Conservation (phyloP, 2,113 vertebrate genomes). For the Colossoma macropomum region DNA sequence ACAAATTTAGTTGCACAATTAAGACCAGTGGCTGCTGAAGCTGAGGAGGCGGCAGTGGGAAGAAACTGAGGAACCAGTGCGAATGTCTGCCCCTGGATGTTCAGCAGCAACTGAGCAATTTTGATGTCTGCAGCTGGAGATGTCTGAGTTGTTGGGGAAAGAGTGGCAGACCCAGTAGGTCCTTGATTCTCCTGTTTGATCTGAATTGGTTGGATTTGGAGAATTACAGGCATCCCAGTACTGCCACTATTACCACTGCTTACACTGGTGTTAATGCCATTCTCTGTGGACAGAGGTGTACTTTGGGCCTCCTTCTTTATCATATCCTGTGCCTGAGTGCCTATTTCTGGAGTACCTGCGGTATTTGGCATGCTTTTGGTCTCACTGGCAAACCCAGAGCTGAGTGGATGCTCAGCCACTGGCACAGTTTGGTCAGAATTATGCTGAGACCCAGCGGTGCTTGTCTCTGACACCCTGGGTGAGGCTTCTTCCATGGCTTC, state of each 20-base stretch:
- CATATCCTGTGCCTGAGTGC: constrained; percentile 40
- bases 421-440: constrained; percentile 79
- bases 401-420: constrained; percentile 49
- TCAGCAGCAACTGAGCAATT: constrained; percentile 90
- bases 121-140: constrained; percentile 81
- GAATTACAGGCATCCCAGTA: constrained; percentile 80
- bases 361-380: constrained; percentile 67
- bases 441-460: constrained; percentile 48
- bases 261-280: neutral
- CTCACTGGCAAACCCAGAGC: constrained; percentile 66
- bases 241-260: constrained; percentile 42
- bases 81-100: constrained; percentile 94
- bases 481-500: constrained; percentile 75
- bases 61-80: constrained; percentile 90
- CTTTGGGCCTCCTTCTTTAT: constrained; percentile 63
- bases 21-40: constrained; percentile 65
- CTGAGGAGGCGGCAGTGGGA: constrained; percentile 70
- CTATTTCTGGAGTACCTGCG: constrained; percentile 34
- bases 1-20: constrained; percentile 89
- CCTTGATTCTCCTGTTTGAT: constrained; percentile 83
- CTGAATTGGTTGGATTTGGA: constrained; percentile 89
- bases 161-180: constrained; percentile 10
- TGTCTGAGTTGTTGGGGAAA: constrained; percentile 56
- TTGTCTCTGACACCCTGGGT: constrained; percentile 49
- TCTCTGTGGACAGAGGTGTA: constrained; percentile 69